Evolutionary conservation across 2,888 invertebrate species (phyloP).

Genomic region (Oxyscelio sp.): DNA sequence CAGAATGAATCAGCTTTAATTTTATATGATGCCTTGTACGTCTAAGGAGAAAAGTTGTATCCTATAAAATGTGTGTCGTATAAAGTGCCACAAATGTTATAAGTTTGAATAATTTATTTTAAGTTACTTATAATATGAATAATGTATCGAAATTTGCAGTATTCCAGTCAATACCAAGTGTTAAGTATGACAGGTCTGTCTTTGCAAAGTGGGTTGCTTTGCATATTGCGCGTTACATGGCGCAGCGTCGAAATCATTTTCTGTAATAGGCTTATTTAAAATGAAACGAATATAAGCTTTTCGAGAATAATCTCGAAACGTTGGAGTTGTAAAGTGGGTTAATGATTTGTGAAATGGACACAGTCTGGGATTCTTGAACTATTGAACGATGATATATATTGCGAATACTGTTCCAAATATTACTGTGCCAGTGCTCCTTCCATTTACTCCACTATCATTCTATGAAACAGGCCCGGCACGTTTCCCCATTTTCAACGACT

Average conservation of each 20-base stretch:
- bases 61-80: too few species aligned
- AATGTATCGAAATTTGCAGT: too few species aligned
- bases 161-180: too few species aligned
- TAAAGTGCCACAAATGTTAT: too few species aligned
- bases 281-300: conserved; percentile 8
- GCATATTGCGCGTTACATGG: too few species aligned
- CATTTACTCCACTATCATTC: conserved; percentile 30
- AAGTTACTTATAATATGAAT: too few species aligned
- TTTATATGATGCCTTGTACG: too few species aligned
- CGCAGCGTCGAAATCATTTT: not conserved
- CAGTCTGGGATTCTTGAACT: conserved; percentile 17
- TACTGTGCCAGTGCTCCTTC: conserved; percentile 27
- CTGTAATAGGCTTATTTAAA: conserved; percentile 5
- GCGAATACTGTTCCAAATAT: conserved; percentile 47
- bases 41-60: too few species aligned
- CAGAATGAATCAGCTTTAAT: too few species aligned
- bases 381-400: conserved; percentile 52
- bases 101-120: too few species aligned
- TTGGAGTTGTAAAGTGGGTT: conserved; percentile 41
- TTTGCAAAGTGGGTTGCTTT: too few species aligned
- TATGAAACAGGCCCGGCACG: conserved; percentile 25
- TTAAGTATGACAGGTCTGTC: too few species aligned
- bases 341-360: conserved; percentile 59
- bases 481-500: conserved; percentile 36
- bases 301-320: not conserved